Conservation (phyloP, 2,113 vertebrate genomes). For the Grantiella picta region DNA sequence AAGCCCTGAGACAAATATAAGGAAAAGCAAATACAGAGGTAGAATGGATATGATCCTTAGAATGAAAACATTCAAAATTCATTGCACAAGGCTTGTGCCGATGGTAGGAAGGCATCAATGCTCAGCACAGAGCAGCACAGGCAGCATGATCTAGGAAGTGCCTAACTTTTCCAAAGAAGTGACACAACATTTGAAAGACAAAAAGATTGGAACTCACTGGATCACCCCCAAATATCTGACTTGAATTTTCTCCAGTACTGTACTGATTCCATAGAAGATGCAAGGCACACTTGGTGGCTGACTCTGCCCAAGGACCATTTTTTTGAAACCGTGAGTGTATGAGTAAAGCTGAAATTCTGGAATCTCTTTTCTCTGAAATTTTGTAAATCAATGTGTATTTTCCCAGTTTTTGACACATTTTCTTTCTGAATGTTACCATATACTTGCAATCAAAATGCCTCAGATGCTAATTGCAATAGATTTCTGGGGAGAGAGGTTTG, state of each 20-base stretch:
- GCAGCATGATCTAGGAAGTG: not conserved
- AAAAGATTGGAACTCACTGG: not conserved
- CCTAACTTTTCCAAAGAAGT: not conserved
- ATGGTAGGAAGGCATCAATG: not conserved
- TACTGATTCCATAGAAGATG: not conserved
- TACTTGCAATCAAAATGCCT: not conserved
- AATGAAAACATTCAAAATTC: not conserved
- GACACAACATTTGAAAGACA: not conserved
- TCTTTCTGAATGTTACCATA: not conserved
- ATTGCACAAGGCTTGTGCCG: rapidly evolving
- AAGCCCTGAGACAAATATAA: not conserved
- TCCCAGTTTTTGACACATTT: not conserved
- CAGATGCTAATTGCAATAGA: not conserved
- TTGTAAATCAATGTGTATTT: not conserved
- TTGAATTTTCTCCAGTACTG: not conserved
- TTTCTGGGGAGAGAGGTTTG: not conserved
- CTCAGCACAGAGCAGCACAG: not conserved
- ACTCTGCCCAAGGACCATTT: not conserved
- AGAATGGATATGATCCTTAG: not conserved
- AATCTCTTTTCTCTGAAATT: not conserved
- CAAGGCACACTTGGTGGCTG: not conserved
- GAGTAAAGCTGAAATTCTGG: not conserved
- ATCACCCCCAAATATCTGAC: not conserved
- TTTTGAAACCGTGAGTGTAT: not conserved
- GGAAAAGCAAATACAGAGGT: not conserved